Evolutionary conservation across 2,113 vertebrate species (phyloP).

Genomic region (Amblyornis subalaris): DNA sequence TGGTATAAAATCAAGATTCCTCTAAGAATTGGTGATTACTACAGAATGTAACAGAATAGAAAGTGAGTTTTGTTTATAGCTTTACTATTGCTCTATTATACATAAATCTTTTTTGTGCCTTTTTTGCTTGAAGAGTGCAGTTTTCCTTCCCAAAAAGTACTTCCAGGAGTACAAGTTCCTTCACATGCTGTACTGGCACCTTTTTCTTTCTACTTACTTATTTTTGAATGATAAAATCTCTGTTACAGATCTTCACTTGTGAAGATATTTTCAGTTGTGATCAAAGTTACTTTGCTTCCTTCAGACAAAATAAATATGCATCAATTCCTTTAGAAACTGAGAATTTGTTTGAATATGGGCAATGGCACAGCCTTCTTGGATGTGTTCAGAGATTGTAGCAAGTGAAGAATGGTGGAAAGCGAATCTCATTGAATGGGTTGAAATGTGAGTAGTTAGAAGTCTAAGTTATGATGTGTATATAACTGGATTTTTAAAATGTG

Average conservation of each 20-base stretch:
- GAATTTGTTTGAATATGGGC: not conserved
- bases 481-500: not conserved
- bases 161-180: not conserved
- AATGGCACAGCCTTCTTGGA: not conserved
- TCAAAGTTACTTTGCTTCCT: not conserved
- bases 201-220: not conserved
- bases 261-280: not conserved
- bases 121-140: not conserved
- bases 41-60: not conserved
- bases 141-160: not conserved
- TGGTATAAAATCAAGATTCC: not conserved
- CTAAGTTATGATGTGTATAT: not conserved
- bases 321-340: not conserved
- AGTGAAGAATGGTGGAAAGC: not conserved
- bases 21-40: not conserved
- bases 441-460: not conserved
- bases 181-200: not conserved
- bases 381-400: not conserved
- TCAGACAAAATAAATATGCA: not conserved
- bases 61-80: not conserved
- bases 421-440: not conserved
- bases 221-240: not conserved
- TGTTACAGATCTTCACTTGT: not conserved
- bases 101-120: not conserved
- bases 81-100: not conserved